A percentile compares a stretch with the other conserved stretches of the same genome.
Evolutionary conservation across 2,797 vertebrate genomes (phyloP).

Genomic region (Rhinella marina): DNA sequence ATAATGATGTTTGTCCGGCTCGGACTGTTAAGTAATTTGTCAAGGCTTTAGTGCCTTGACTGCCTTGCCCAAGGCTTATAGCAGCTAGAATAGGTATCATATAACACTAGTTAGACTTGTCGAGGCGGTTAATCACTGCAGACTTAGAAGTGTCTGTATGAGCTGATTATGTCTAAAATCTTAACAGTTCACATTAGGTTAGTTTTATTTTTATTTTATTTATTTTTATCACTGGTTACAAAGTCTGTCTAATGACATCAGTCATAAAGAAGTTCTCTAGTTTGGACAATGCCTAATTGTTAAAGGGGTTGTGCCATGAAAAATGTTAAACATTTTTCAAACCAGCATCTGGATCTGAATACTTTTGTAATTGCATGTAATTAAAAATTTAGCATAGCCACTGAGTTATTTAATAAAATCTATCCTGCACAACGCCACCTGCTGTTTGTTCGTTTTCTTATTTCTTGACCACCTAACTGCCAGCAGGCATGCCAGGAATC

Average conservation of each 20-base stretch:
- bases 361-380: no score
- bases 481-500: no score
- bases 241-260: background rate
- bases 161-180: background rate
- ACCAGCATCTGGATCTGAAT: no score
- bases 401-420: no score
- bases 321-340: no score
- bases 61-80: conserved; percentile 5
- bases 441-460: no score
- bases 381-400: no score
- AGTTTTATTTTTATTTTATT: background rate
- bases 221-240: background rate
- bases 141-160: background rate
- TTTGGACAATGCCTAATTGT: background rate
- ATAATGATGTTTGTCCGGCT: conserved; percentile 18
- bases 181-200: background rate
- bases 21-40: conserved; percentile 39
- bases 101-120: conserved; percentile 15
- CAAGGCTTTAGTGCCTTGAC: background rate
- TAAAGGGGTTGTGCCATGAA: background rate
- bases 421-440: no score
- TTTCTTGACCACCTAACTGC: no score
- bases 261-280: background rate
- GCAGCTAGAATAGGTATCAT: conserved; percentile 23
- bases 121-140: conserved; percentile 21